Conservation (phyloP, 2,113 vertebrate genomes). For the Notarius quadriscutis region DNA sequence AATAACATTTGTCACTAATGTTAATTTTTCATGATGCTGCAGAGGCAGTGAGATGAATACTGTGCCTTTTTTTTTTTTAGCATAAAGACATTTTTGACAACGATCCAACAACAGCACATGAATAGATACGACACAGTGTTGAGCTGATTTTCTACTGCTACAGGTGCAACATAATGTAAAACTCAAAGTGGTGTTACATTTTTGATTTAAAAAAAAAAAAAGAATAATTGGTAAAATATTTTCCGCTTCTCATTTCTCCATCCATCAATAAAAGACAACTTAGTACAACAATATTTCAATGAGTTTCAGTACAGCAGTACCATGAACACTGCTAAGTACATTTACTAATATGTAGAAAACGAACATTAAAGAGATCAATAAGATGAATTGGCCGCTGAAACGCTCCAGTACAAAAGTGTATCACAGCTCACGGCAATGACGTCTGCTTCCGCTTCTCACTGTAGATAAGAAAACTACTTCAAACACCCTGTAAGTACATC, state of each 20-base stretch:
- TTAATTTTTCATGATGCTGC: not conserved
- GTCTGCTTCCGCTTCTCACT: not conserved
- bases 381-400: not conserved
- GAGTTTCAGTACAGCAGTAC: constrained; percentile 12
- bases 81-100: not conserved
- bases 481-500: constrained; percentile 28
- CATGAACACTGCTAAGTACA: not conserved
- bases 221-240: constrained; percentile 8
- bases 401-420: not conserved
- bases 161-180: not conserved
- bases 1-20: constrained; percentile 16
- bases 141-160: not conserved
- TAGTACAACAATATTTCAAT: not conserved
- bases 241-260: no score
- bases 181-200: not conserved
- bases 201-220: constrained; percentile 34
- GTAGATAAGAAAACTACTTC: constrained; percentile 12
- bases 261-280: not conserved
- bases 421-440: constrained; percentile 1
- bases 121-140: constrained; percentile 11
- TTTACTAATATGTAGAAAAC: not conserved
- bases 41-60: constrained; percentile 40
- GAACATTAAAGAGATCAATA: not conserved
- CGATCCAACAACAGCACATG: not conserved
- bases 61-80: constrained; percentile 7